Evolutionary conservation across 1,140 invertebrate genomes (phyloP), one percentile per base, ranked within the genome.

Genomic region (Choristoneura fumiferana): DNA sequence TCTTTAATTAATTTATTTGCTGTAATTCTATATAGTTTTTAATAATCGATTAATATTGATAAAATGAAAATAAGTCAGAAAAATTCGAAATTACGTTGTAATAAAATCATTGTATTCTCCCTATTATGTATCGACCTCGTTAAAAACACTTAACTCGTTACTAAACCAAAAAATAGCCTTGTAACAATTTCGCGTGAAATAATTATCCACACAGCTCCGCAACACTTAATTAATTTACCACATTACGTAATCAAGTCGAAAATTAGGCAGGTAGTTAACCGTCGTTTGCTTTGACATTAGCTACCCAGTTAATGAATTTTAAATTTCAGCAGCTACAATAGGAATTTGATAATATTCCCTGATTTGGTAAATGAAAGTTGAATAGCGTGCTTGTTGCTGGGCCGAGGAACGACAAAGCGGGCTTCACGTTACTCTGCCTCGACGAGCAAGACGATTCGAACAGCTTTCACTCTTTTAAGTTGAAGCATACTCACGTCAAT

Each of bases 301-400:
- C 17, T 49, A 49, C 22, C 18, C 18, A 13, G 43, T 49, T 49
- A 49, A 49, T 49, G 43, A 49, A 49, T 49, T 49, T 49, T 12
- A 33, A 33, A 49, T 29, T 49, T 5, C 43, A 49, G 43, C 12
- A 1, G 22, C 10, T 49, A 49, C 43, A 49, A 49, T 33, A 29
- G 29, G 18, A 49, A 17, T 49, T 49, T 49, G 18, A 49, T 49
- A 29, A 33, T 49, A 49, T 49, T 49, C 18, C 9, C 43, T 49
- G 43, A 33, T 49, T 49, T 29, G 43, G 43, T 13, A 29, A 29
- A 63, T 64, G 60, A 60, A 63, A 67, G 57, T 60, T 49, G 58
- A 63, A 67, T 60, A 45, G 58, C 58, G 40, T 60, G 43, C 55
- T 58, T 49, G 43, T 49, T 49, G 43, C 55, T 45, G 39, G 58